These are phyloP conservation scores for Varroa destructor DNA, from an alignment of 1,140 invertebrate genomes.

Conservation along the genomic window DNA sequence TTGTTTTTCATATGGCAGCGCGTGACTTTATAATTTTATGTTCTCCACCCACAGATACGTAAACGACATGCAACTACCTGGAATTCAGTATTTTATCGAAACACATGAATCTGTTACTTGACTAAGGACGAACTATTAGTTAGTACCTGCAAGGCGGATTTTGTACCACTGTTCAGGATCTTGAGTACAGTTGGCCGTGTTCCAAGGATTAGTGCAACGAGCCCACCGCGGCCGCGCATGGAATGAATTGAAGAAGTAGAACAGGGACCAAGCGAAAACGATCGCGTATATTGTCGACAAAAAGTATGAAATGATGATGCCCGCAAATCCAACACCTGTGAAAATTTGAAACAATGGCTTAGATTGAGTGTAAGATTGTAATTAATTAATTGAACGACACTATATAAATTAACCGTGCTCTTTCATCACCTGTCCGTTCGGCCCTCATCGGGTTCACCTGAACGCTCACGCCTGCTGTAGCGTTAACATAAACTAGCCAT, in stretches of 20 bases:
- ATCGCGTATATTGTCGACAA: conserved; percentile 92
- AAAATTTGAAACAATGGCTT: not conserved
- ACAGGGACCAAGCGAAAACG: conserved; percentile 83
- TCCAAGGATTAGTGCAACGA: conserved; percentile 72
- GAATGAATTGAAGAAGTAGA: conserved; percentile 81
- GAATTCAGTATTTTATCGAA: not conserved
- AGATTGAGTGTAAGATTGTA: too few relatives aligned
- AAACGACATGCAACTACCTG: not conserved
- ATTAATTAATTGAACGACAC: too few relatives aligned
- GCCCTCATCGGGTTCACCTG: too few relatives aligned
- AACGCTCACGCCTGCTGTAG: too few relatives aligned
- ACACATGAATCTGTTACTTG: not conserved
- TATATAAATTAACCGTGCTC: too few relatives aligned
- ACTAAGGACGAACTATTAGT: not conserved
- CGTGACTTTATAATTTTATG: too few relatives aligned
- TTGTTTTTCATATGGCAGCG: too few relatives aligned
- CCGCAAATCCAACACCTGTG: conserved; percentile 54
- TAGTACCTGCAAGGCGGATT: conserved; percentile 24
- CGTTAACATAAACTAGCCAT: too few relatives aligned
- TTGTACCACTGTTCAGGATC: conserved; percentile 26
- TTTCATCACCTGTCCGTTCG: too few relatives aligned
- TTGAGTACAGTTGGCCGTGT: conserved; percentile 53
- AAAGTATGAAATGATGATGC: conserved; percentile 82
- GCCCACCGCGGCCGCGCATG: conserved; percentile 72
- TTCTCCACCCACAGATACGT: too few relatives aligned